These are phyloP conservation scores for Mormyrus proboscirostris DNA, from an alignment of 2,797 vertebrate genomes.

Conservation along the genomic window DNA sequence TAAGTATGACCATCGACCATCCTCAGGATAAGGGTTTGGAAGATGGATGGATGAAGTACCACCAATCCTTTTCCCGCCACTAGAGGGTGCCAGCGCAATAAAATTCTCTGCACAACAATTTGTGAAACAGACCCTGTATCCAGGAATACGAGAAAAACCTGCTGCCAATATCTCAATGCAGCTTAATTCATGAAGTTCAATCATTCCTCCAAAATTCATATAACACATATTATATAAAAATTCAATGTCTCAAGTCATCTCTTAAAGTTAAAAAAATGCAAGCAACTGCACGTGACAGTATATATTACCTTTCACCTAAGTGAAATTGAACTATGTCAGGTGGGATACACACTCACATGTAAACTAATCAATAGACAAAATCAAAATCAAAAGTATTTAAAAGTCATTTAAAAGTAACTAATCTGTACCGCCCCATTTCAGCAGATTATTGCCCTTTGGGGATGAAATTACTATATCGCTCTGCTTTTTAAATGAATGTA, in stretches of 20 bases:
- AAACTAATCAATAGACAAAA: neutral
- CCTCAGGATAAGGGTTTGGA: neutral
- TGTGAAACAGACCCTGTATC: neutral
- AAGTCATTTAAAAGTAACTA: neutral
- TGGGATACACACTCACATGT: neutral
- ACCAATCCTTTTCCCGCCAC: neutral
- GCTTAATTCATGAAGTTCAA: neutral
- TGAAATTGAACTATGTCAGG: neutral
- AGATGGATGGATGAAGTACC: neutral
- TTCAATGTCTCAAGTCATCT: neutral
- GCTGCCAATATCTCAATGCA: neutral
- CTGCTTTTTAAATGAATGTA: neutral
- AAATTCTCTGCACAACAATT: neutral
- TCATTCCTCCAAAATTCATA: neutral
- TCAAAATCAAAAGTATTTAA: neutral
- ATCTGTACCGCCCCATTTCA: neutral
- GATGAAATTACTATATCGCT: neutral
- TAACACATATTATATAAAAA: neutral
- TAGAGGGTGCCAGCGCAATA: neutral
- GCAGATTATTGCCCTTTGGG: neutral
- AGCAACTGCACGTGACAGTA: neutral
- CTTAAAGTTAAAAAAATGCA: neutral
- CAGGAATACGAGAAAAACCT: neutral
- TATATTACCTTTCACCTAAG: neutral
- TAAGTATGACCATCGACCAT: neutral